These are phyloP conservation scores for Rhysida immarginata DNA, from an alignment of 1,140 invertebrate genomes.

Conservation along the genomic window DNA sequence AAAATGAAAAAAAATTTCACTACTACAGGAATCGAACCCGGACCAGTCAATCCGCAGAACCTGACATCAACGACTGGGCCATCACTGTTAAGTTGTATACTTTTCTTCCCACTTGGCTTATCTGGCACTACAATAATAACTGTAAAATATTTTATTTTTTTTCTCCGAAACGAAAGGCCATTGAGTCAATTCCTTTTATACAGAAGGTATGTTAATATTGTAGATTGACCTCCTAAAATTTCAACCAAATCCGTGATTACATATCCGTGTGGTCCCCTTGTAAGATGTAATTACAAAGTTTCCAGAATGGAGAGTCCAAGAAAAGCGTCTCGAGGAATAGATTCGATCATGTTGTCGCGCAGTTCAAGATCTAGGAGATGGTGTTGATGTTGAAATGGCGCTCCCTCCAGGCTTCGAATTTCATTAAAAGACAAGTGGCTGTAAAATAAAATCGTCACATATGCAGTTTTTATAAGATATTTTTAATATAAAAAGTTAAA, in stretches of 20 bases:
- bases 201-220: neutral
- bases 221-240: neutral
- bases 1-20: too few species aligned
- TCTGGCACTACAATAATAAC: neutral
- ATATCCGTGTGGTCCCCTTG: neutral
- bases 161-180: neutral
- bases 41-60: too few species aligned
- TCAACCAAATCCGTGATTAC: neutral
- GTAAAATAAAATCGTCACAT: constrained; percentile 13
- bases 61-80: too few species aligned
- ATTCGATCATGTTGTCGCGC: constrained; percentile 59
- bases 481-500: neutral
- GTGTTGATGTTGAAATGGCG: constrained; percentile 48
- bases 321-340: constrained; percentile 62
- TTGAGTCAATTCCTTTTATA: neutral
- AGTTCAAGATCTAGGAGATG: constrained; percentile 71
- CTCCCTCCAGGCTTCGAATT: constrained; percentile 50
- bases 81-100: too few species aligned
- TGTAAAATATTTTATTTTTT: neutral
- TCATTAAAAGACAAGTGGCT: constrained; percentile 78
- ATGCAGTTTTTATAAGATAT: constrained; percentile 15
- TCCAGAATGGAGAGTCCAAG: constrained; percentile 58
- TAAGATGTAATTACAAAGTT: constrained; percentile 56
- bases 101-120: too few species aligned
- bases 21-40: too few species aligned